Conservation (phyloP, 2,888 invertebrate species). For the Dasysyrphus albostriatus region DNA sequence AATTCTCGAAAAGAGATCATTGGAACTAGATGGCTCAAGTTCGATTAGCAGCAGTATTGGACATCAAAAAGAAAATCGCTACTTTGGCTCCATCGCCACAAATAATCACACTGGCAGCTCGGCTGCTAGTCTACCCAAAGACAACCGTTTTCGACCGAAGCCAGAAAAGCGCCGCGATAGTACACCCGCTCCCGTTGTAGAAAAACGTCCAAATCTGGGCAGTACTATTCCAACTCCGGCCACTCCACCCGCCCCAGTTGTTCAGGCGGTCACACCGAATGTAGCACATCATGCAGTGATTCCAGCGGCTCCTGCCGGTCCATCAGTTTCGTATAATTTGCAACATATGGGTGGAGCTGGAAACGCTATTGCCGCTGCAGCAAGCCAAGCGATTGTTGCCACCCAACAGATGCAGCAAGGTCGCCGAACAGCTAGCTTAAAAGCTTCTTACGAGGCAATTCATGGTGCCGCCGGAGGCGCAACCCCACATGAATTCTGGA, state of each 20-base stretch:
- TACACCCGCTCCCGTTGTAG: constrained; percentile 79
- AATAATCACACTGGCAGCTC: constrained; percentile 77
- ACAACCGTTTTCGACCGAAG: constrained; percentile 86
- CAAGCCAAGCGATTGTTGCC: constrained; percentile 97
- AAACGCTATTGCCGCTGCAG: constrained; percentile 96
- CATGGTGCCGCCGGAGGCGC: constrained; percentile 88
- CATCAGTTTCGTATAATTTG: constrained; percentile 87
- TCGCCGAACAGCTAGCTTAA: constrained; percentile 95
- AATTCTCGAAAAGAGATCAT: constrained; percentile 94
- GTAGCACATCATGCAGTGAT: constrained; percentile 81
- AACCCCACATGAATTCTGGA: constrained; percentile 87
- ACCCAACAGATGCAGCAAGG: constrained; percentile 99
- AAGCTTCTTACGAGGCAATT: constrained; percentile 97
- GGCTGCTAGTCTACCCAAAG: constrained; percentile 76
- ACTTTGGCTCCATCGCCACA: constrained; percentile 82
- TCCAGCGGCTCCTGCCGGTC: constrained; percentile 79
- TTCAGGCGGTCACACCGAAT: constrained; percentile 79
- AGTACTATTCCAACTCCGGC: constrained; percentile 76
- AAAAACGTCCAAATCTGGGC: constrained; percentile 82
- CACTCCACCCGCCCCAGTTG: constrained; percentile 80
- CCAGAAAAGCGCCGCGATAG: constrained; percentile 91
- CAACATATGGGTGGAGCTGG: constrained; percentile 94
- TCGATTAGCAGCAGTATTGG: constrained; percentile 83
- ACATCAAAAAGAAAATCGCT: constrained; percentile 93
- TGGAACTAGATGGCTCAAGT: constrained; percentile 90